Evolutionary conservation across 1,140 invertebrate genomes (phyloP).

Genomic region (Epicauta chinensis): DNA sequence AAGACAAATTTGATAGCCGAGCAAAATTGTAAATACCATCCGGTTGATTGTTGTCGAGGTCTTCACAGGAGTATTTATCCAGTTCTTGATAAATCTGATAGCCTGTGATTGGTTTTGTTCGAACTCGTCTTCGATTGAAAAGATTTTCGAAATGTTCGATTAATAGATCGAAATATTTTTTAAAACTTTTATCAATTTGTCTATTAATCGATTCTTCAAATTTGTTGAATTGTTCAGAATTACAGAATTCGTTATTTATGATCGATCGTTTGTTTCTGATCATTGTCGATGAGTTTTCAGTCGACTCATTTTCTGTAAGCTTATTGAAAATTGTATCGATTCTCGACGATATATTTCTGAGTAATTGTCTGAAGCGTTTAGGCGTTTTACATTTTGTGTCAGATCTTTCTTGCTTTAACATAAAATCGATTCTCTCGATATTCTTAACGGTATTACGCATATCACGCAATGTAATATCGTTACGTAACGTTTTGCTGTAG

Average conservation of each 20-base stretch:
- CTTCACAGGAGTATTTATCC: conserved; percentile 19
- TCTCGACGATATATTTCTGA: conserved; percentile 42
- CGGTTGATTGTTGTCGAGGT: conserved; percentile 11
- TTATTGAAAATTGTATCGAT: conserved; percentile 39
- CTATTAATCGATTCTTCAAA: conserved; percentile 9
- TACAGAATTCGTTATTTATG: no score
- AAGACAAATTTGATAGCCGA: neutral
- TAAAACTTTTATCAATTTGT: conserved; percentile 12
- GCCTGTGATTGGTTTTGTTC: neutral
- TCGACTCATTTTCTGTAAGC: conserved; percentile 19
- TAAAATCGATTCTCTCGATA: no score
- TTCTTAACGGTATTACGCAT: conserved; percentile 39
- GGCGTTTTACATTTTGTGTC: no score
- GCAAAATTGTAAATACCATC: conserved; percentile 32
- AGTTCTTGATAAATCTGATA: neutral
- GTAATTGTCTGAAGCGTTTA: no score
- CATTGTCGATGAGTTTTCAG: conserved; percentile 19
- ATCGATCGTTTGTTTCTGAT: conserved; percentile 4
- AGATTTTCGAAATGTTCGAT: no score
- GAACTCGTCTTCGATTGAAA: conserved; percentile 7
- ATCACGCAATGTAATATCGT: conserved; percentile 37
- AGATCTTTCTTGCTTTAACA: no score
- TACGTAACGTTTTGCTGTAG: conserved; percentile 25
- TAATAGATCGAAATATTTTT: no score
- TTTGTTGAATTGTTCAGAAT: conserved; percentile 12